Base-by-base conservation (phyloP, 2,888 invertebrate species). In the Phrixothrix hirtus region DNA sequence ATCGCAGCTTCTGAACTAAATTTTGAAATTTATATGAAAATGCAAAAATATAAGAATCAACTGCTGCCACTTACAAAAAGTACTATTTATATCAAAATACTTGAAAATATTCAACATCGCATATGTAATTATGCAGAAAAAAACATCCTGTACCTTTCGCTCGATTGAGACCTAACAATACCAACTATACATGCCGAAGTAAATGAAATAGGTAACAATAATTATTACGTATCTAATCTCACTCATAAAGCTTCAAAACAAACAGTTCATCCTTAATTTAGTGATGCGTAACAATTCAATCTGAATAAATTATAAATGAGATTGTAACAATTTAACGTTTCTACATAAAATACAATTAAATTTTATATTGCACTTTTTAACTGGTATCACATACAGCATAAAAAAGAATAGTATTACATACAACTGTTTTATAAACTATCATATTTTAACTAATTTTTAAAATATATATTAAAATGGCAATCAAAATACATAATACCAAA, bases 301-400 rank as follows among this genome's bases (percentile, higher is more conserved):
- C n/a, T n/a, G n/a, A n/a, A n/a, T n/a, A n/a, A n/a, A n/a, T n/a
- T n/a, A n/a, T n/a, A n/a, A n/a, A n/a, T n/a, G n/a, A n/a, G n/a
- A n/a, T n/a, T n/a, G n/a, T n/a, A 38, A 21, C 17, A 34, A 38
- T 44, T 32, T 42, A 53, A 52, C n/a, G n/a, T 31, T 42, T 35
- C 35, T 16, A 42, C 35, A 42, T 38, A 53, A 30, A 43, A 47
- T 43, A 16, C 41, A 32, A 36, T 37, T 11, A 51, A 44, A 36
- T 37, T 31, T 41, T 42, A 52, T 52, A 52, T 52, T 52, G 53
- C 53, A 47, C 53, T 43, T 42, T 26, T 53, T 36, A 53, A 47
- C 46, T 47, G 53, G 42, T 53, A 53, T 53, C 53, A 48, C 53
- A 53, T 53, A 36, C 43, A 43, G 41, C 39, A 48, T 38, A 34